These are phyloP conservation scores for Drosophila setifemur DNA, from an alignment of 1,140 invertebrate species.

Conservation along the genomic window DNA sequence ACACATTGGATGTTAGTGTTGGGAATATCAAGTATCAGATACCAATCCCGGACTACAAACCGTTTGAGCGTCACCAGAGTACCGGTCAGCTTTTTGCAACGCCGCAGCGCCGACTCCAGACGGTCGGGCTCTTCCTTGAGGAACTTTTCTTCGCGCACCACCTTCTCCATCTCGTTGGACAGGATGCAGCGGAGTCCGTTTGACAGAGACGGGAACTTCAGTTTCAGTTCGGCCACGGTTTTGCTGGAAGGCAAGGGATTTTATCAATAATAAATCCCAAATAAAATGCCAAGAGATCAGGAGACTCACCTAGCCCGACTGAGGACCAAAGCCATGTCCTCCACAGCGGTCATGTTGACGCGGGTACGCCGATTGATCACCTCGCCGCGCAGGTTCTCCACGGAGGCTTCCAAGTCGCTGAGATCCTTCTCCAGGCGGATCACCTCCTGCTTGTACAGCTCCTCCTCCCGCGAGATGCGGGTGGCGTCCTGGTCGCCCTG, in stretches of 20 bases:
- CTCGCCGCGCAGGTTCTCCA: slow-evolving; percentile 96
- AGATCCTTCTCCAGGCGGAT: slow-evolving; percentile 95
- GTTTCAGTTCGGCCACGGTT: slow-evolving; percentile 97
- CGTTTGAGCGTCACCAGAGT: slow-evolving; percentile 98
- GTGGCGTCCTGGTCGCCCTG: slow-evolving; percentile 83
- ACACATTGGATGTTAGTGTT: no score
- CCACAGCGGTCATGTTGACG: slow-evolving; percentile 98
- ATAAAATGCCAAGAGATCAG: slow-evolving; percentile 23
- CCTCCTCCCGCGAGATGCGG: slow-evolving; percentile 89
- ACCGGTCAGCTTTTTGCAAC: slow-evolving; percentile 98
- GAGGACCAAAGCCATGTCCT: slow-evolving; percentile 96
- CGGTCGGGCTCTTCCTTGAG: slow-evolving; percentile 97
- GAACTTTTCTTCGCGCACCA: slow-evolving; percentile 97
- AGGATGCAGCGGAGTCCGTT: slow-evolving; percentile 94
- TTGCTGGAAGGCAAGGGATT: slow-evolving; percentile 85
- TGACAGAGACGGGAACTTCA: slow-evolving; percentile 94
- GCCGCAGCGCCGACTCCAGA: slow-evolving; percentile 93
- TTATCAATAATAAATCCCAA: background rate
- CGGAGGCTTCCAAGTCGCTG: slow-evolving; percentile 95
- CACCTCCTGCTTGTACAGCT: slow-evolving; percentile 96
- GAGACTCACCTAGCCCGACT: slow-evolving; percentile 88
- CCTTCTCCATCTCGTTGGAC: slow-evolving; percentile 96
- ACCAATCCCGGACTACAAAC: slow-evolving; percentile 86
- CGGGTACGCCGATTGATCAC: slow-evolving; percentile 97
- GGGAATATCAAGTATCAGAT: no score